Evolutionary conservation across 2,113 vertebrate genomes (phyloP), one percentile per base, ranked within the genome.

Genomic region (Muntiacus reevesi): DNA sequence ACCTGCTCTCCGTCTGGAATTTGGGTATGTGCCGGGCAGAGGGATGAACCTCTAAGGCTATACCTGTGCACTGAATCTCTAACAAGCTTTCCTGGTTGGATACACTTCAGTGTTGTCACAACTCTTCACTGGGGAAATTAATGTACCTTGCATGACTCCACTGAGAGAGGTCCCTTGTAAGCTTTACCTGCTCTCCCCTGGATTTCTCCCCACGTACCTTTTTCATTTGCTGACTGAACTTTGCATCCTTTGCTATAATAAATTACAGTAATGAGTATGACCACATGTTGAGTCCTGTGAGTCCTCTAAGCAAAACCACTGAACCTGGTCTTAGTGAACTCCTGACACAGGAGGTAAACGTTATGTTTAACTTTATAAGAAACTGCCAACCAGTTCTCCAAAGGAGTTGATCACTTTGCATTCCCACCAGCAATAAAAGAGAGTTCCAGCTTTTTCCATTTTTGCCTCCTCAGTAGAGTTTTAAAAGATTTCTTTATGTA

Each of bases 391-490:
- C 15, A 95, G 52, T 76, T 92, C 45, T 82, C 28, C 81, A 87
- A 87, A 96, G 17, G 87, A 28, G 14, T 3, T 67, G 50, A 76
- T 55, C 8, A 33, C 90, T 90, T 67, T 89, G 60, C 8, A 89
- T 60, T 89, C 12, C 52, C 16, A 81, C 10, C 78, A 74, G 27
- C 27, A 95, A 85, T 59, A 79, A 88, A 79, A 74, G 2, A 96
- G 19, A 94, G 60, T 40, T 94, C 36, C 40, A 94, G 30, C 12
- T 95, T 40, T 40, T 40, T 40, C 40, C 40, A 95, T 83, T 30
- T 90, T 52, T 97, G 90, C 21, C 55, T 85, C 83, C 50, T 96
- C 45, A 92, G 40, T 55, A 96, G 54, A 88, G 59, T 96, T 87
- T 93, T 64, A 52, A 96, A 93, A 96, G 30, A 64, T 93, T 82